phyloP scores from a whole-genome alignment of 1,140 invertebrate genomes.

The Aphis gossypii region DNA sequence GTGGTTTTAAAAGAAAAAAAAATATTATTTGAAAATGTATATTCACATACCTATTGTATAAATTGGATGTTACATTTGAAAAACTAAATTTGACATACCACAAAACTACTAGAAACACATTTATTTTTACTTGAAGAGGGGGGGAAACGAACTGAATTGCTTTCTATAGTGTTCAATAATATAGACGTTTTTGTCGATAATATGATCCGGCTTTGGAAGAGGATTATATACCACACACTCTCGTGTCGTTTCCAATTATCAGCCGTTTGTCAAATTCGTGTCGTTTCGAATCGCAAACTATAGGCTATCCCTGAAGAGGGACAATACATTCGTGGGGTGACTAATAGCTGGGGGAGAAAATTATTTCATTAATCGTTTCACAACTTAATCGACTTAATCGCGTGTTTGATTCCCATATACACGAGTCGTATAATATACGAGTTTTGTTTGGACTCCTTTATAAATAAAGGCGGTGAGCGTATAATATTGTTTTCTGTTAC shows the following conservation, averaged over 20 bases:
- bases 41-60: background rate
- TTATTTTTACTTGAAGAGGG: background rate
- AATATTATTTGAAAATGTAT: background rate
- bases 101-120: background rate
- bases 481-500: slow-evolving; percentile 8
- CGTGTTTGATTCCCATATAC: slow-evolving; percentile 39
- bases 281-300: background rate
- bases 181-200: slow-evolving; percentile 26
- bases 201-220: slow-evolving; percentile 49
- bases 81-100: background rate
- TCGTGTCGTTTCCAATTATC: slow-evolving; percentile 54
- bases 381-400: slow-evolving; percentile 48
- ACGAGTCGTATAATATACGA: background rate
- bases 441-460: background rate
- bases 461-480: background rate
- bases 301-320: background rate
- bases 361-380: slow-evolving; percentile 45
- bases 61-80: background rate
- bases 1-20: background rate
- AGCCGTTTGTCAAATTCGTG: slow-evolving; percentile 33
- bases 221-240: background rate
- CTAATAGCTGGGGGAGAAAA: slow-evolving; percentile 32
- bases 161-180: slow-evolving; percentile 5
- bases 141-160: background rate
- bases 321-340: background rate